phyloP scores from a whole-genome alignment of 2,113 vertebrate genomes.

The Eurypyga helias region DNA sequence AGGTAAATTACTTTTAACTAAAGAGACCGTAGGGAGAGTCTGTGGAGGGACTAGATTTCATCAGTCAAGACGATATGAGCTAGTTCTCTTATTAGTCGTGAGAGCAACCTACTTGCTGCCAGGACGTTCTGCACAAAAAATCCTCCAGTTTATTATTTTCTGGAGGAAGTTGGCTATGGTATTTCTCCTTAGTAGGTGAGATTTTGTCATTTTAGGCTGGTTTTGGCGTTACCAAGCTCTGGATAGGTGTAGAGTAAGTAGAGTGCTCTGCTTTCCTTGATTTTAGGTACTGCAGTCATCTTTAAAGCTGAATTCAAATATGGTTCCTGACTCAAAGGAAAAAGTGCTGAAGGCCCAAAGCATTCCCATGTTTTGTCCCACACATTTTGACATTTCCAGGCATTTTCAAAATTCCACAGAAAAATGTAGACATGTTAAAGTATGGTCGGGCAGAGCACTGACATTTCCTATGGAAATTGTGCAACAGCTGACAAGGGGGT shows the following conservation, averaged over 20 bases:
- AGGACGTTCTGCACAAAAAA: not conserved
- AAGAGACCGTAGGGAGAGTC: not conserved
- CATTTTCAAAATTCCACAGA: not conserved
- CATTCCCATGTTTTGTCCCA: not conserved
- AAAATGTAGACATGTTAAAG: not conserved
- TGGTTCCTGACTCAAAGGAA: not conserved
- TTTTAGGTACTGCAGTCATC: not conserved
- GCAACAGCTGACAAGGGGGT: not conserved
- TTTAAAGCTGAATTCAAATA: not conserved
- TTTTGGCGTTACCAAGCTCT: not conserved
- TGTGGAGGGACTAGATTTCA: not conserved
- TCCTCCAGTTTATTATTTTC: not conserved
- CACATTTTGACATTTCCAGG: not conserved
- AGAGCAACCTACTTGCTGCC: not conserved
- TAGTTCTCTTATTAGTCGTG: not conserved
- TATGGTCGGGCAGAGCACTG: not conserved
- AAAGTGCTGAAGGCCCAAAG: not conserved
- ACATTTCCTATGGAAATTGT: not conserved
- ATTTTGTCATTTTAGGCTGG: not conserved
- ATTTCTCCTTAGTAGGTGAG: not conserved
- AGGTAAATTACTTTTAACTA: constrained; percentile 5
- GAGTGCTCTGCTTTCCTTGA: not conserved
- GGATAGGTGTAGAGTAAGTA: not conserved
- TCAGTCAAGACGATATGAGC: not conserved
- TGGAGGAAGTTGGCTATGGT: not conserved